Evolutionary conservation across 2,113 vertebrate genomes (phyloP).

Genomic region (Laterallus jamaicensis): DNA sequence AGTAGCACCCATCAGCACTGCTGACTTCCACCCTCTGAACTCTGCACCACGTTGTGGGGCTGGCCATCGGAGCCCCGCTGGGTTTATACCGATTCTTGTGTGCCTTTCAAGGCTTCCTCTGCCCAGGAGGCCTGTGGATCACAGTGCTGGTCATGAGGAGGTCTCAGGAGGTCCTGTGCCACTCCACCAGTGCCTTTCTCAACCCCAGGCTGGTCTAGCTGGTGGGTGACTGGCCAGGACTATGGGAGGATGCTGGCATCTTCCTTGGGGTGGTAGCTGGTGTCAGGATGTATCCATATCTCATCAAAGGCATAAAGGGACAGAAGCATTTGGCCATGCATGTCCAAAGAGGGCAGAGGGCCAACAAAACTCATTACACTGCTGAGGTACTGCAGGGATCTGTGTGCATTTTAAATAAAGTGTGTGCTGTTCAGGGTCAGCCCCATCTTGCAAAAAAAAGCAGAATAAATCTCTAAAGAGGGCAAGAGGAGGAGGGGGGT

Average conservation of each 20-base stretch:
- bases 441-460: not conserved
- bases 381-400: too few species aligned
- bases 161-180: not conserved
- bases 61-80: accelerated
- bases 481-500: not conserved
- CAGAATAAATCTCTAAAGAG: not conserved
- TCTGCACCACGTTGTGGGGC: not conserved
- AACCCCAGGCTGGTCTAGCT: not conserved
- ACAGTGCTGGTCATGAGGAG: not conserved
- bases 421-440: not conserved
- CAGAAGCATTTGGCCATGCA: accelerated
- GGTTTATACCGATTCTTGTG: not conserved
- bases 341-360: not conserved
- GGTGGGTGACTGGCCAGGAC: not conserved
- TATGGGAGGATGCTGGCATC: not conserved
- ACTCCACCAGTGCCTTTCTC: not conserved
- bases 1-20: not conserved
- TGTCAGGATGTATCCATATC: accelerated
- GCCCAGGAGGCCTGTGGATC: not conserved
- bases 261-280: not conserved
- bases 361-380: not conserved
- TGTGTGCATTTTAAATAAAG: not conserved
- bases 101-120: not conserved
- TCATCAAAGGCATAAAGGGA: accelerated
- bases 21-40: not conserved